Evolutionary conservation across 92 coral and sea anemone species (phyloP), one percentile per base, ranked within the genome.

Genomic region (Actinostola sp.): DNA sequence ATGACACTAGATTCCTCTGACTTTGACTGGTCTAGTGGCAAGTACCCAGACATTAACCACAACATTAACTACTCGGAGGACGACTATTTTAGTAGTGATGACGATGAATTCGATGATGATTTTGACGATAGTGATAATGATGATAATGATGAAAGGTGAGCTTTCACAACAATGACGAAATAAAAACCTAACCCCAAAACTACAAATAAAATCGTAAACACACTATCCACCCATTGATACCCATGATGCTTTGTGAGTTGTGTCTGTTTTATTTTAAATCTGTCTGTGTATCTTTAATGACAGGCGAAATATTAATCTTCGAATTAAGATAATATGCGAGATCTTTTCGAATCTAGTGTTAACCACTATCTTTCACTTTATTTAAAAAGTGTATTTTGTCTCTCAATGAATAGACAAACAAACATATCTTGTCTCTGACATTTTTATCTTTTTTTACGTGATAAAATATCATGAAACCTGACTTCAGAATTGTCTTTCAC

Each of bases 41-140:
- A 44, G 42, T 28, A 33, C 38, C 50, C 20, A 15, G 61, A 46
- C 30, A 28, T 63, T 8, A 55, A 59, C 29, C 66, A 72, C 26
- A 49, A 38, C 24, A 41, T 21, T 44, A 58, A 61, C 50, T 75
- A 30, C 55, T 75, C 81, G 24, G 81, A 63, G 29, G 81, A 75
- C 17, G 81, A 75, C 68, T 75, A 75, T 43, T 63, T 75, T 58
- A 75, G 81, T 45, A 63, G 64, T 50, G 81, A 75, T 38, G 66
- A 71, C 5, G 77, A 71, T 42, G 81, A 75, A 43, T 71, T 71
- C 61, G 79, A 61, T 49, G 61, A 51, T 50, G 68, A 59, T 46
- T 58, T 56, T 61, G 81, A 75, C 28, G 67, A 27, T 34, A 30
- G 28, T 53, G 81, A 64, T 38, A 53, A 28, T 73, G 78, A 72